These are phyloP conservation scores for Netelia inedita DNA, from an alignment of 2,888 invertebrate genomes.

Conservation along the genomic window DNA sequence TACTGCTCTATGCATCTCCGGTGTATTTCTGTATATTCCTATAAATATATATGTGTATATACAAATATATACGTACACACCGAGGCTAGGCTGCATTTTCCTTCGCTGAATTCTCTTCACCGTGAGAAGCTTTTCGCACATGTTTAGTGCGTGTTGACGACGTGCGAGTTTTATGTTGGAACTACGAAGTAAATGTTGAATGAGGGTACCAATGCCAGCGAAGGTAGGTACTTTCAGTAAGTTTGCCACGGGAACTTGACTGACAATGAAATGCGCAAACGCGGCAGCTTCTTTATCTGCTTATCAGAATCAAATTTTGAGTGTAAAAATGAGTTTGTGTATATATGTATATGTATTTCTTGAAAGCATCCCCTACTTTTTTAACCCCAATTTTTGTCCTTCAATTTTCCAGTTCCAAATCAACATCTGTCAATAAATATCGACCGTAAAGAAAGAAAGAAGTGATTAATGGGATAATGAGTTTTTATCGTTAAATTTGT, in stretches of 20 bases:
- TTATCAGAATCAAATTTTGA: slow-evolving; percentile 22
- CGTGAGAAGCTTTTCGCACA: slow-evolving; percentile 45
- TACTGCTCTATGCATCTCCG: background rate
- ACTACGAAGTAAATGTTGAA: background rate
- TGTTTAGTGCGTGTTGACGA: slow-evolving; percentile 27
- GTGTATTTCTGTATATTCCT: background rate
- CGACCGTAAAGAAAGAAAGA: background rate
- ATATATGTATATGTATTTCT: background rate
- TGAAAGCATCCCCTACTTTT: no score
- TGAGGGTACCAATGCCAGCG: background rate
- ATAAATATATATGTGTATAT: background rate
- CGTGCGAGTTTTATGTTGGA: background rate
- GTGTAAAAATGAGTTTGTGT: background rate
- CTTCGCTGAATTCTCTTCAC: slow-evolving; percentile 14
- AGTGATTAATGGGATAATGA: no score
- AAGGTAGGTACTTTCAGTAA: background rate
- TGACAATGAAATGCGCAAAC: slow-evolving; percentile 25
- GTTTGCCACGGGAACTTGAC: background rate
- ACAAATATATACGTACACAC: background rate
- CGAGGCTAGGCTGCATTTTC: background rate
- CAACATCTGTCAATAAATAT: background rate
- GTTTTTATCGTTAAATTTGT: no score
- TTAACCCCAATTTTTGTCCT: no score
- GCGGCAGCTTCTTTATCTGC: slow-evolving; percentile 24
- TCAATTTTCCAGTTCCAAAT: no score